These are phyloP conservation scores for Anolis sagrei DNA, from an alignment of 2,113 vertebrate species.

Conservation along the genomic window DNA sequence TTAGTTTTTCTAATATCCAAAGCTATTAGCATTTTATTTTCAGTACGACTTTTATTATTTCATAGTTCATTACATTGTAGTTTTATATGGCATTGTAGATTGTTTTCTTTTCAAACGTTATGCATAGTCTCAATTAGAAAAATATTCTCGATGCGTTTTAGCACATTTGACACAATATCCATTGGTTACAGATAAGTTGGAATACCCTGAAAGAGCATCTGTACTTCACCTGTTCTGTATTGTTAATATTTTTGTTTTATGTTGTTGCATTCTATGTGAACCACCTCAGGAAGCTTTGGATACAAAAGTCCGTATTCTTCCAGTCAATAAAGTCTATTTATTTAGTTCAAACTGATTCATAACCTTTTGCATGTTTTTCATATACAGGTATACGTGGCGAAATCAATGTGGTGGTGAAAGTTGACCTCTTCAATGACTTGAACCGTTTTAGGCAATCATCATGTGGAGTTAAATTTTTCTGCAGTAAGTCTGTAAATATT, in stretches of 20 bases:
- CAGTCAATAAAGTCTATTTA: not conserved
- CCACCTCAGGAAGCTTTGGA: not conserved
- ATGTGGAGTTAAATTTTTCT: conserved; percentile 98
- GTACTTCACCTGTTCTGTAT: not conserved
- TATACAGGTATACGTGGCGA: conserved; percentile 93
- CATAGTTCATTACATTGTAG: too few relatives aligned
- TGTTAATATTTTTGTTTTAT: not conserved
- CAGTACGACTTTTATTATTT: not conserved
- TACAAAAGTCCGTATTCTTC: too few relatives aligned
- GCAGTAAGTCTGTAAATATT: conserved; percentile 85
- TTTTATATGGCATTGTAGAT: not conserved
- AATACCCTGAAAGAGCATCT: not conserved
- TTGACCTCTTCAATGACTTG: conserved; percentile 97
- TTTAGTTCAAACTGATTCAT: not conserved
- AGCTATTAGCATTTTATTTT: not conserved
- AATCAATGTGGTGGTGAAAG: conserved; percentile 96
- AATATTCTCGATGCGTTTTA: conserved; percentile 22
- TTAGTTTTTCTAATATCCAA: not conserved
- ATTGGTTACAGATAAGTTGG: conserved; percentile 20
- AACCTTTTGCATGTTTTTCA: not conserved
- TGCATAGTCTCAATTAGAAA: not conserved
- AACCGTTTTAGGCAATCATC: conserved; percentile 98
- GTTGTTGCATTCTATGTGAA: not conserved
- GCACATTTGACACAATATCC: not conserved
- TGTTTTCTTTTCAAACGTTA: not conserved